Base-by-base conservation (phyloP, 2,113 vertebrate genomes). In the Galbula dea region DNA sequence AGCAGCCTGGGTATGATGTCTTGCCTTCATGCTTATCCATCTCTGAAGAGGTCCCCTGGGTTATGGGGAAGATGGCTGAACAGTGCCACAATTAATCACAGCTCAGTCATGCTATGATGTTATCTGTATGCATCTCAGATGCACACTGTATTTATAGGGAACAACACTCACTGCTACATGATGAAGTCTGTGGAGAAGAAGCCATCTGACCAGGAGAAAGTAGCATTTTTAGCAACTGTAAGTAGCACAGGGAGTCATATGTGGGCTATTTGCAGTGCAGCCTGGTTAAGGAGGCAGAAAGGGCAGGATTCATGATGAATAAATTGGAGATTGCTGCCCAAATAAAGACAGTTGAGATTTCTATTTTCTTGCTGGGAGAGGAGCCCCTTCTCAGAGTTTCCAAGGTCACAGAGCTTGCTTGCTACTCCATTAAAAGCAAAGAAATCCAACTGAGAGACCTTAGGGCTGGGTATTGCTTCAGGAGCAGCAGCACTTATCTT, bases 161-260 rank as follows among this genome's bases (percentile, higher is more conserved):
- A 79, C 55, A 71, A 73, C 86, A 85, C 66, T 88, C 83, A 84
- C 65, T 69, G 49, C 72, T 57, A 27, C 43, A 43, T 91, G 66
- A 83, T 43, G 52, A 94, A 67, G 90, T 74, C 83, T 74, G 51
- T 32, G 55, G 72, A 85, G 81, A 83, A 86, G 36, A 36, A 89
- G 68, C 63, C 59, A 36, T 89, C 66, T 93, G 85, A 89, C 67
- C 75, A 83, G 48, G n/a, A 89, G 51, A 85, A 89, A 74, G 39
- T 2, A 43, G 37, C 74, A 71, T 83, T 94, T 95, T 89, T 89
- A 94, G 87, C 84, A 91, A 76, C 59, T 20, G 9, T 92, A 79
- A 90, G 66, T 90, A 81, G 86, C 72, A 43, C 83, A 86, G 67
- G 71, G 36, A 72, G 75, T 83, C 75, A 83, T 85, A 86, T 12